Base-by-base conservation (phyloP, 2,797 vertebrate species). In the Thalassophryne amazonica region DNA sequence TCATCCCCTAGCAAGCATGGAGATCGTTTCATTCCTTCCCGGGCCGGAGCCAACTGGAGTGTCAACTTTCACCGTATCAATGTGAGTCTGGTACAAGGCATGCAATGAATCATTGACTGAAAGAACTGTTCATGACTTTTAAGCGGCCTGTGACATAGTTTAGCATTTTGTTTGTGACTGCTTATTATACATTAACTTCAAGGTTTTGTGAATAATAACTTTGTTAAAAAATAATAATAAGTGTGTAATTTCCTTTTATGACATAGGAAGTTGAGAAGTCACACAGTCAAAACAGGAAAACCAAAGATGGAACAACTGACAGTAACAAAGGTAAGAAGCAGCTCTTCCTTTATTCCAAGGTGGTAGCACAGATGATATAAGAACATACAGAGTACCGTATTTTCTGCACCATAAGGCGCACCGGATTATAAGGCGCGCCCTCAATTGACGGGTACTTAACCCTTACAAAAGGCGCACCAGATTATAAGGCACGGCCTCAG, bases 31-130 rank as follows among this genome's bases (percentile, higher is more conserved):
- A 99, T 99, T 73, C 97, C 97, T 7, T 98, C 97, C 2, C 89
- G 97, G 63, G 97, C 97, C 0, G 97, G 96, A 9, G 97, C 97
- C 78, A 99, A 98, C 87, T 99, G 97, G 97, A 98, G 94, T 45
- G 95, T 99, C 61, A 98, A 95, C 72, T 99, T 99, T 81, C 97
- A 99, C 83, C 90, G 95, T 68, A 98, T 98, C 85, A 98, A 98
- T 34, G 97, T 99, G 77, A 91, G 93, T 71, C 32, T 73, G 58
- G 54, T 25, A 49, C 41, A 25, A 25, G 7, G 21, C 36, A 56
- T n/a, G 15, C 6, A 29, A 29, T 25, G 24, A 20, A 43, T 51
- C 6, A 30, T 48, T 51, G 25, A 30, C 27, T 40, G 69, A 76
- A 69, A 58, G 47, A 51, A 59, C 58, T 60, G 8, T n/a, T n/a